These are phyloP conservation scores for Brachycybe producta DNA, from an alignment of 2,888 invertebrate genomes.

Conservation along the genomic window DNA sequence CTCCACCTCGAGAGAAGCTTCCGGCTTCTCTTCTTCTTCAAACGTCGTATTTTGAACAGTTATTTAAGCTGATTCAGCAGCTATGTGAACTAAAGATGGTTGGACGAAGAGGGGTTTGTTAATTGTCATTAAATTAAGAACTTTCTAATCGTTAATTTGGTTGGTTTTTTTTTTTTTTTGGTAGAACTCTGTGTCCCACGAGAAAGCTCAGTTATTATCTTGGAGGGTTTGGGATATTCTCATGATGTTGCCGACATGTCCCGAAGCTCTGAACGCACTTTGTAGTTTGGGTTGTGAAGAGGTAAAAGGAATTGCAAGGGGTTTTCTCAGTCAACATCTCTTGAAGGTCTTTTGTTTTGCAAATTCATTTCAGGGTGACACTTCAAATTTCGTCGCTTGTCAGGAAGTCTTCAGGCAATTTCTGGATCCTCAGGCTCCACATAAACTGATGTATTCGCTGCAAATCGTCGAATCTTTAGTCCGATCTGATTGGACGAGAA, in stretches of 20 bases:
- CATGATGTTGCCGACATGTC: constrained; percentile 79
- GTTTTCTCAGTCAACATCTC: too few species aligned
- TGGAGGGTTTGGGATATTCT: constrained; percentile 89
- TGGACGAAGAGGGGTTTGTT: constrained; percentile 50
- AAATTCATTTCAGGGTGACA: neutral
- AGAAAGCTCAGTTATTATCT: constrained; percentile 76
- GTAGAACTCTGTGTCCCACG: constrained; percentile 58
- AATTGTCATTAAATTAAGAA: neutral
- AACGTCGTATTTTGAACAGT: constrained; percentile 77
- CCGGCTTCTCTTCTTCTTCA: constrained; percentile 72
- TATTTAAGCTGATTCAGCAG: constrained; percentile 80
- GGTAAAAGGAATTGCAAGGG: too few species aligned
- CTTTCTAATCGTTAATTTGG: neutral
- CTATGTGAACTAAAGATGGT: constrained; percentile 72
- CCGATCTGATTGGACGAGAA: neutral
- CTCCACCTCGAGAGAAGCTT: constrained; percentile 61
- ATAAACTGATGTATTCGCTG: constrained; percentile 87
- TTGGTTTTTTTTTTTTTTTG: constrained; percentile 18
- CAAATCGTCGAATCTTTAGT: constrained; percentile 72
- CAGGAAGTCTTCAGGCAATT: constrained; percentile 32
- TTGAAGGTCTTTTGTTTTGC: too few species aligned
- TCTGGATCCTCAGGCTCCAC: constrained; percentile 75
- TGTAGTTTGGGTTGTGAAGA: too few species aligned
- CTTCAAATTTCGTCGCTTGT: neutral
- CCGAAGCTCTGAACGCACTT: constrained; percentile 71